These are phyloP conservation scores for Rhagium mordax DNA, from an alignment of 2,888 invertebrate species.

Conservation along the genomic window DNA sequence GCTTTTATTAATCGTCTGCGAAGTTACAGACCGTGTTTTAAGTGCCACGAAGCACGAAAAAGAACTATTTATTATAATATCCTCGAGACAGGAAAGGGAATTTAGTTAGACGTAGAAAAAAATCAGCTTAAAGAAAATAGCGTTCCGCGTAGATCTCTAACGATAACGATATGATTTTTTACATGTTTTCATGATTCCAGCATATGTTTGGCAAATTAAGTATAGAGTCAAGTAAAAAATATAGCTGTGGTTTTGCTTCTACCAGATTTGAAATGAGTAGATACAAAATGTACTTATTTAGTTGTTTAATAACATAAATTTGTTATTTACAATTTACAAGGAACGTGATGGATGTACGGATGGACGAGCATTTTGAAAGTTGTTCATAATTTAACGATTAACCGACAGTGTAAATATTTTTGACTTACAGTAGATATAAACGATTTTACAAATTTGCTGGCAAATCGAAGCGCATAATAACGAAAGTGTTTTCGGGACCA, in stretches of 20 bases:
- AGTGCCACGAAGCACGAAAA: constrained; percentile 66
- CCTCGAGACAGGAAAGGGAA: constrained; percentile 14
- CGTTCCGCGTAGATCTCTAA: not conserved
- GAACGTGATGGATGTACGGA: too few relatives aligned
- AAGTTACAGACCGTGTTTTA: constrained; percentile 60
- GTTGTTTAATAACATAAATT: too few relatives aligned
- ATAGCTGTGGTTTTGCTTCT: not conserved
- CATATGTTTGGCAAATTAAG: not conserved
- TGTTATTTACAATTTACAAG: not conserved
- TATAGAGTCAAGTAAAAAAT: not conserved
- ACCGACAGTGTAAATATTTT: too few relatives aligned
- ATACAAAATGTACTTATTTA: too few relatives aligned
- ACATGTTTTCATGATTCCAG: not conserved
- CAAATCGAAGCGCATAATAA: too few relatives aligned
- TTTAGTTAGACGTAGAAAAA: not conserved
- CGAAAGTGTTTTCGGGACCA: not conserved
- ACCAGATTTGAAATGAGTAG: too few relatives aligned
- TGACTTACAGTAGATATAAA: too few relatives aligned
- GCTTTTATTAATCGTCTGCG: constrained; percentile 67
- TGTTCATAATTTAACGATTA: too few relatives aligned
- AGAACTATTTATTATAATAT: constrained; percentile 60
- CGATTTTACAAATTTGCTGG: too few relatives aligned
- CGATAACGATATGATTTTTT: not conserved
- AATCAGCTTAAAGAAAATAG: not conserved
- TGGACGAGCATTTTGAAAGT: too few relatives aligned